Evolutionary conservation across 2,888 invertebrate genomes (phyloP), one percentile per base, ranked within the genome.

Genomic region (Lochmaea capreae): DNA sequence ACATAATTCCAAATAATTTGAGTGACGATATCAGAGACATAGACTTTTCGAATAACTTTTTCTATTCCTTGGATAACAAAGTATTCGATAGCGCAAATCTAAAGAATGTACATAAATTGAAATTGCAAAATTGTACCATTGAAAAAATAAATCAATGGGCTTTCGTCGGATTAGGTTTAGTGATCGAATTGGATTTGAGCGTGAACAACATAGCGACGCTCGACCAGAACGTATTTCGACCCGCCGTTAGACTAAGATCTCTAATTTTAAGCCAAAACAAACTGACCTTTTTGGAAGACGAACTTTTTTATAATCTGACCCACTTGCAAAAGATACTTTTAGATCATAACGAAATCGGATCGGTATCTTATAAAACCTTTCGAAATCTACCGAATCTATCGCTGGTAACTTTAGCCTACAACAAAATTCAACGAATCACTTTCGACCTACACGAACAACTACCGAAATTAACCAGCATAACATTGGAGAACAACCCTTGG

Each of bases 401-500:
- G 74, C 90, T 91, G 67, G 89, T 97, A 18, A 90, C 91, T 77
- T 87, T 97, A 74, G 91, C 93, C 77, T 90, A 92, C 54, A 97
- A 97, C 85, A 91, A 91, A 81, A 87, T 97, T 70, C 92, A 92
- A 68, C 89, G 90, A 68, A 86, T 96, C 65, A 84, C 85, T 39
- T 88, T 91, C 63, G 91, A 92, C 74, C 91, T 92, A 8, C 90
- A 95, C 73, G 89, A 90, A 71, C 89, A 90, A 46, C 87, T 96
- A 68, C 89, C 90, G 2, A 92, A 91, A 77, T 86, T 97, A 68
- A 91, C 91, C 39, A 93, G 93, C 81, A 88, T 97, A 59, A 93
- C 93, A 70, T 89, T 97, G 1, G 91, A 92, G 77, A 92, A 93
- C 76, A 97, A 97, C 85, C 94, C 94, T 0, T 97, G 97, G 97